Base-by-base conservation (phyloP, 2,797 vertebrate species). In the Acrossocheilus fasciatus region DNA sequence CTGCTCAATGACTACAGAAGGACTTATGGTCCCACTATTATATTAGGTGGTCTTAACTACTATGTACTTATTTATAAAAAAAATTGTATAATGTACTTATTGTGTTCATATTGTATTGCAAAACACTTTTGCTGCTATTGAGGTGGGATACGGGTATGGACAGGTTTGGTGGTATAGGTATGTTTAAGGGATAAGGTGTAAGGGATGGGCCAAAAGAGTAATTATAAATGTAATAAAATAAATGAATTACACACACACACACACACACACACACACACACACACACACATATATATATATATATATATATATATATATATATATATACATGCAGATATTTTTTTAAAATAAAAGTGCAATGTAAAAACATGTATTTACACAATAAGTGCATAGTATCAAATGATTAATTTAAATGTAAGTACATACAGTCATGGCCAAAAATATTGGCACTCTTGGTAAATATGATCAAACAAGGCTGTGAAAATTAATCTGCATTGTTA, bases 1-100 rank as follows among this genome's bases (percentile, higher is more conserved):
- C 82, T 85, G 66, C 45, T 41, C 41, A 7, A 54, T 87, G 73
- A 64, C 78, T 73, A 47, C 84, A 72, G 36, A 70, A 36, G 47
- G 80, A 68, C 30, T 18, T 62, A 62, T 62, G 57, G 20, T 62
- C 23, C 10, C 23, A 12, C 57, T 62, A n/a, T 26, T 62, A 62
- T 62, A 62, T 62, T 26, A 26, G n/a, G 57, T n/a, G 10, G 23
- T 10, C 10, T 59, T 59, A 59, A n/a, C 54, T 12, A 62, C n/a
- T 62, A 59, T 52, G 50, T n/a, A 62, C 23, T 62, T 62, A 12
- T 23, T n/a, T 57, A 1, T 1, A 39, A 3, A n/a, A n/a, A 1
- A 59, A 59, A 59, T 1, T 9, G 54, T n/a, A 10, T 23, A 57
- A 23, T 57, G 6, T 23, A 59, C 54, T 59, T 23, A n/a, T n/a